These are phyloP conservation scores for Cerceris ruficornis DNA, from an alignment of 2,888 invertebrate species.

Conservation along the genomic window DNA sequence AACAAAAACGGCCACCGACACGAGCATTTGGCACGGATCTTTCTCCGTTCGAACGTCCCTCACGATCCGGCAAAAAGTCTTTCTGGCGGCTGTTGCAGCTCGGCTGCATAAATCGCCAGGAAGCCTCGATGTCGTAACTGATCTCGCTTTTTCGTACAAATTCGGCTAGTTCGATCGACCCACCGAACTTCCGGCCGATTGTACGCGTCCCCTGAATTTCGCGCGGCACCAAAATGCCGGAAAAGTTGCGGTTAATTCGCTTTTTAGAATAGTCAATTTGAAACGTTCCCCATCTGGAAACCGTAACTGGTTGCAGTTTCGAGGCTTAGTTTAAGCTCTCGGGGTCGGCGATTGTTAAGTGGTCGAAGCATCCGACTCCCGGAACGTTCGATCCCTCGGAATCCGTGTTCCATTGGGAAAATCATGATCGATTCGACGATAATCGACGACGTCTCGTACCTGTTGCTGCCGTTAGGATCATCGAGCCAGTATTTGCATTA, in stretches of 20 bases:
- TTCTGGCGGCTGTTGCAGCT: conserved; percentile 7
- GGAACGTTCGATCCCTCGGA: not conserved
- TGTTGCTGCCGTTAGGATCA: conserved; percentile 55
- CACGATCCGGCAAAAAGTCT: conserved; percentile 43
- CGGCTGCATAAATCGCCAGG: conserved; percentile 63
- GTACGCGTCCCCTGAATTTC: not conserved
- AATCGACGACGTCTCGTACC: conserved; percentile 41
- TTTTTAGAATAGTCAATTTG: too few relatives aligned
- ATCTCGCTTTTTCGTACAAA: conserved; percentile 1
- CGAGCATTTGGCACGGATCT: conserved; percentile 68
- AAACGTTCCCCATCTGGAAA: too few relatives aligned
- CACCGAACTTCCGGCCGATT: not conserved
- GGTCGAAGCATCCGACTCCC: too few relatives aligned
- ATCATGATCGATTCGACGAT: conserved; percentile 5
- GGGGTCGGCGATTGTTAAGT: not conserved
- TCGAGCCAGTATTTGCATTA: not conserved
- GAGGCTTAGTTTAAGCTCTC: too few relatives aligned
- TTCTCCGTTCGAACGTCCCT: conserved; percentile 27
- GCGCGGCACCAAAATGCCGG: too few relatives aligned
- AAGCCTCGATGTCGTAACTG: conserved; percentile 32
- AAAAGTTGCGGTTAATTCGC: too few relatives aligned
- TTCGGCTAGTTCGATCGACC: conserved; percentile 6
- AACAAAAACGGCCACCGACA: conserved; percentile 52
- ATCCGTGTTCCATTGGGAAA: not conserved
- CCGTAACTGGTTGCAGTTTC: too few relatives aligned